phyloP scores from a whole-genome alignment of 2,888 invertebrate genomes.

The Drosophila tanythrix region DNA sequence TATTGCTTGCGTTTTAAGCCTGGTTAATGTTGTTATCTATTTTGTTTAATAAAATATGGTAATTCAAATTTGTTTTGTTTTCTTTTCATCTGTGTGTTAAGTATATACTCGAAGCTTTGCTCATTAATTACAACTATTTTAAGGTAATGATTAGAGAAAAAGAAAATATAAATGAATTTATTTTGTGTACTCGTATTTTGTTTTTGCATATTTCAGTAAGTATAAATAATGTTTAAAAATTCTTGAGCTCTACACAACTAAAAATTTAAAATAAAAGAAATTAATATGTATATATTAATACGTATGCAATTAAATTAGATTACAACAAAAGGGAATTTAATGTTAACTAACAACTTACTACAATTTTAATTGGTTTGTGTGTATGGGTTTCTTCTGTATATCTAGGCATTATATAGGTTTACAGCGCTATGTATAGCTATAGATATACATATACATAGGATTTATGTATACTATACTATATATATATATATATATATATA shows the following conservation, averaged over 20 bases:
- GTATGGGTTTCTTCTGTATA: constrained; percentile 28
- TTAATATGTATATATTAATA: constrained; percentile 9
- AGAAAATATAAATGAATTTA: constrained; percentile 19
- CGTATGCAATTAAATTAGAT: constrained; percentile 25
- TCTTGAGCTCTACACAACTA: constrained; percentile 41
- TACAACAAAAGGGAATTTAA: constrained; percentile 30
- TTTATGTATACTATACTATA: constrained; percentile 31
- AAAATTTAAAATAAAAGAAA: constrained; percentile 22
- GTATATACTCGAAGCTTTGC: constrained; percentile 16
- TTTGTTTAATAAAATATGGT: constrained; percentile 33
- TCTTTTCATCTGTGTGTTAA: constrained; percentile 20
- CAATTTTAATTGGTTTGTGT: constrained; percentile 26
- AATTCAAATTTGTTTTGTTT: constrained; percentile 32
- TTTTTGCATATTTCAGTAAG: constrained; percentile 38
- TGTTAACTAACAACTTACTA: constrained; percentile 32
- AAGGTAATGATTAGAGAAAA: constrained; percentile 22
- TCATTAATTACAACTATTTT: constrained; percentile 29
- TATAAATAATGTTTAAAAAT: constrained; percentile 30
- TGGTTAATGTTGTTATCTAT: constrained; percentile 48
- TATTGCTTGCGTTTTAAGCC: constrained; percentile 71
- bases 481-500: constrained; percentile 32
- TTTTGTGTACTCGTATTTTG: constrained; percentile 29
- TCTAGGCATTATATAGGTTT: constrained; percentile 42
- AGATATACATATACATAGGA: constrained; percentile 24
- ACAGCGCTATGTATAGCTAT: constrained; percentile 38